Evolutionary conservation across 2,113 vertebrate genomes (phyloP).

Genomic region (Lonchura striata): DNA sequence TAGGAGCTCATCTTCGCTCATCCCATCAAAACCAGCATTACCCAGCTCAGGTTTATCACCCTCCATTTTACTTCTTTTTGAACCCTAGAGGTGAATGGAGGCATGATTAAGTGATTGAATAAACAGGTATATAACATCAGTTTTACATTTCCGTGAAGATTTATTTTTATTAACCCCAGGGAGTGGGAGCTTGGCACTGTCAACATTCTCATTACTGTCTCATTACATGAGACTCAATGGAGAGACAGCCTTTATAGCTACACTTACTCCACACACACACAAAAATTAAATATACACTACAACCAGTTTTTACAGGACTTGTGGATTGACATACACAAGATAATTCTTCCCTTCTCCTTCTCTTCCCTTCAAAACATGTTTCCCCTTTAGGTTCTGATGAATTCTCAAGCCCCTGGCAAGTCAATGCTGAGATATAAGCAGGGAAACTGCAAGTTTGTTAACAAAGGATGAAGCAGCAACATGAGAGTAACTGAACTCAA

Average conservation of each 20-base stretch:
- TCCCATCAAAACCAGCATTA: constrained; percentile 78
- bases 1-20: constrained; percentile 93
- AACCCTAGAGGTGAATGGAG: constrained; percentile 57
- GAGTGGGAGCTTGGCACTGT: neutral
- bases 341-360: neutral
- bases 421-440: neutral
- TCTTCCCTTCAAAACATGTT: neutral
- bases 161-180: neutral
- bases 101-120: constrained; percentile 3
- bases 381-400: neutral
- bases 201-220: too few species aligned
- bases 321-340: neutral
- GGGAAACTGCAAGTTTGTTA: neutral
- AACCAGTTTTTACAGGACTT: constrained; percentile 32
- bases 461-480: neutral
- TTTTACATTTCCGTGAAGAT: neutral
- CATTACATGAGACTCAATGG: neutral
- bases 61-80: constrained; percentile 70
- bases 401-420: neutral
- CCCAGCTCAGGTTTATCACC: constrained; percentile 63
- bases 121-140: neutral
- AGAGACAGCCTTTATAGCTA: neutral
- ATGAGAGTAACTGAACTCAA: neutral
- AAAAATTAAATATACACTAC: constrained; percentile 4
- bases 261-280: neutral